A percentile compares a stretch with the other conserved stretches of the same genome.
phyloP scores from a whole-genome alignment of 2,113 vertebrate genomes.

The Ardeotis arabs region DNA sequence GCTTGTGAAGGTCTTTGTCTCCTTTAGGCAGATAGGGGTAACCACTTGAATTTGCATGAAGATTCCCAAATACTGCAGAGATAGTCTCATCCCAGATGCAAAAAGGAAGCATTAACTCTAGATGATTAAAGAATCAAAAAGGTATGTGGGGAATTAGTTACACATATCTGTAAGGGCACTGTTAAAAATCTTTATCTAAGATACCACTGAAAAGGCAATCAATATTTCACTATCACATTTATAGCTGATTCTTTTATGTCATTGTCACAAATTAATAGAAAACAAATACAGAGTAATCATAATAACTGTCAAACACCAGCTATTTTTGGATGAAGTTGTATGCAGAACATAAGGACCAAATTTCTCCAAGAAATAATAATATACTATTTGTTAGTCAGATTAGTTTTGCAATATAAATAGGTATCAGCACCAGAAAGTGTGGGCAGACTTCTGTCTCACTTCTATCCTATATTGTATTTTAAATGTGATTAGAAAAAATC shows the following conservation, averaged over 20 bases:
- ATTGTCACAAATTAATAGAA: not conserved
- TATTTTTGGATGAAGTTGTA: not conserved
- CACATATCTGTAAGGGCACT: not conserved
- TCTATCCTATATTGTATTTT: not conserved
- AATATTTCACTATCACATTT: not conserved
- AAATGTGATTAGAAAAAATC: not conserved
- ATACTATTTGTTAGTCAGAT: not conserved
- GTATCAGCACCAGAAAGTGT: not conserved
- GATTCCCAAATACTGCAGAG: not conserved
- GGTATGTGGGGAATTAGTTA: not conserved
- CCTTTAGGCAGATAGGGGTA: not conserved
- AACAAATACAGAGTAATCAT: not conserved
- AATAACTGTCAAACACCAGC: not conserved
- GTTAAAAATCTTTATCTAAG: not conserved
- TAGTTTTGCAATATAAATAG: not conserved
- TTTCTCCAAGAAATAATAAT: not conserved
- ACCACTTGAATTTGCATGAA: not conserved
- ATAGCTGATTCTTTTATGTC: not conserved
- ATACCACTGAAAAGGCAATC: not conserved
- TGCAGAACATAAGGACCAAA: not conserved
- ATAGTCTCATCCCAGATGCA: not conserved
- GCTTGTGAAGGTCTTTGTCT: not conserved
- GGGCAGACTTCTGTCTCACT: not conserved
- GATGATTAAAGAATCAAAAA: not conserved
- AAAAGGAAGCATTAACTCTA: not conserved